Percentiles rank a stretch among this genome's conserved stretches.
phyloP scores from a whole-genome alignment of 2,113 vertebrate genomes.

The Nothocercus nigrocapillus region DNA sequence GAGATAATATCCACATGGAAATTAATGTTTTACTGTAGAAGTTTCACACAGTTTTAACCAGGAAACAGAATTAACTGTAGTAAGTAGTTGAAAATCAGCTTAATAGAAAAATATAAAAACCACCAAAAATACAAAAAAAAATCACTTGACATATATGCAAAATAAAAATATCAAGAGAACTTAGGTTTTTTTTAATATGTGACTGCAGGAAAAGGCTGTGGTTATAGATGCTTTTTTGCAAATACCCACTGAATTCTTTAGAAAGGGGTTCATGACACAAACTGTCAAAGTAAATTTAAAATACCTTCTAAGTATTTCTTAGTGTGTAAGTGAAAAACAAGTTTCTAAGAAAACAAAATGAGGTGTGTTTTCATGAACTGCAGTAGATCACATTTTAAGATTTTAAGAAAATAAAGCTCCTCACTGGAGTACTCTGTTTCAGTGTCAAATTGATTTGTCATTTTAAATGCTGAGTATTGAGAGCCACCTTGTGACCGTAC shows the following conservation, averaged over 20 bases:
- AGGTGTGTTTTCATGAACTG: neutral
- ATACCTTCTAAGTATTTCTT: neutral
- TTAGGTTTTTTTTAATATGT: neutral
- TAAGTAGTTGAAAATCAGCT: neutral
- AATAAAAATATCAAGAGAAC: neutral
- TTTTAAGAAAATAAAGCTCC: neutral
- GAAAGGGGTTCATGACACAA: neutral
- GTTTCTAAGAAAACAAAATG: neutral
- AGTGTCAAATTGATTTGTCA: fast-evolving
- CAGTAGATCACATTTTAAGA: neutral
- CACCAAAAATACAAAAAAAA: neutral
- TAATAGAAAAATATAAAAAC: neutral
- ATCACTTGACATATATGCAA: neutral
- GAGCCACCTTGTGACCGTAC: conserved; percentile 70
- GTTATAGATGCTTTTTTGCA: neutral
- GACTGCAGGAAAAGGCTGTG: neutral
- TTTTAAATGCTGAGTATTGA: conserved; percentile 57
- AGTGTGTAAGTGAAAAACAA: neutral
- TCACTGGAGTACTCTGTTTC: neutral
- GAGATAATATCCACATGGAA: neutral
- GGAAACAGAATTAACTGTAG: neutral
- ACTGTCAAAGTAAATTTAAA: neutral
- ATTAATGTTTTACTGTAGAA: neutral
- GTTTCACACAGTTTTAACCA: neutral
- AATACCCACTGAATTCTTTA: neutral